Base-by-base conservation (phyloP, 1,140 invertebrate species). In the Phortica variegata region DNA sequence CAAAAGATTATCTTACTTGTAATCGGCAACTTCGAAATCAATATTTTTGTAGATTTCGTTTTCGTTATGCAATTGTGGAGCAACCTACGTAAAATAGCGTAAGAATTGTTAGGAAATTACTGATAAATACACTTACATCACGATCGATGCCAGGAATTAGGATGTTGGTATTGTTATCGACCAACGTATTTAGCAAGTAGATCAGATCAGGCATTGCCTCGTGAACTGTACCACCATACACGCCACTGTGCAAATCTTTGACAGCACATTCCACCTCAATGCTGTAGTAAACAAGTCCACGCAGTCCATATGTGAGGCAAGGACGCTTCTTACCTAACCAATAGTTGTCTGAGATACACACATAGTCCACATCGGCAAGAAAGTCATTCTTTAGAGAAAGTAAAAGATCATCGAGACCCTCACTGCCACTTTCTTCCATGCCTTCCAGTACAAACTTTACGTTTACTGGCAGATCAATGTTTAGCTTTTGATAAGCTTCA, bases 281-380 rank as follows among this genome's bases (percentile, higher is more conserved):
- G 60, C 84, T 85, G 72, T 96, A 99, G 72, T 97, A 98, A 68
- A 88, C 93, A 33, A 98, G 83, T 12, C 97, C 97, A 61, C 95
- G 82, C 1, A 98, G 82, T 4, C 96, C 96, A 80, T 98, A 98
- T 2, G 95, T 98, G 32, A 99, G 84, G 75, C 96, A 99, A 0
- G 97, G 97, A 73, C 96, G 96, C 9, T 86, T 89, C 29, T 89
- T 98, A 6, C 96, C 96, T 15, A 99, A 77, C 97, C 96, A 99
- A 70, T 98, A 99, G 79, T 98, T 99, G 73, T 99, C 97, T 33
- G 95, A 97, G 65, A 99, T 98, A 74, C 95, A 98, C 21, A 97
- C 92, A 79, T 86, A 97, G 76, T 98, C 95, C 1, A 95, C 85
- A 73, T 85, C 82, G 45, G 85, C 81, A 12, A 98, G 81, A 74